These are phyloP conservation scores for Ginglymostoma cirratum DNA, from an alignment of 2,113 vertebrate genomes.

Conservation along the genomic window DNA sequence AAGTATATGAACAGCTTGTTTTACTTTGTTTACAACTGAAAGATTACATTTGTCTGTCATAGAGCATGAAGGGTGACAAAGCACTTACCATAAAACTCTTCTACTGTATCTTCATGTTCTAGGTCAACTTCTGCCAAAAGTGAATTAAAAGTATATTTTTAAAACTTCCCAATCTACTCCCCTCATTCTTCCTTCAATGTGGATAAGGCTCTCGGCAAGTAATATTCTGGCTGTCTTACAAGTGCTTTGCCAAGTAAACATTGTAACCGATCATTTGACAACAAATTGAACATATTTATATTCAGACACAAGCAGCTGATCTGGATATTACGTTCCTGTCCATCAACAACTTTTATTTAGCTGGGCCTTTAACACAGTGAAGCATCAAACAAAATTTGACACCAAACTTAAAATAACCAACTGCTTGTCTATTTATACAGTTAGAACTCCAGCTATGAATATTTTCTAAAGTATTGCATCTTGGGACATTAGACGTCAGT, in stretches of 20 bases:
- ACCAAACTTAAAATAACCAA: not conserved
- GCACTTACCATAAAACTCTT: conserved; percentile 12
- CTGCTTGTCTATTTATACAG: not conserved
- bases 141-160: not conserved
- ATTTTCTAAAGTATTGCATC: not conserved
- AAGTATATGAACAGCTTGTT: not conserved
- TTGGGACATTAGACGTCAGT: not conserved
- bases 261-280: not conserved
- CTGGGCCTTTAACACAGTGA: not conserved
- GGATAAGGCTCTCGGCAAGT: not conserved
- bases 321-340: not conserved
- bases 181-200: not conserved
- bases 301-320: not conserved
- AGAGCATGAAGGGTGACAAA: not conserved
- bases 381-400: not conserved
- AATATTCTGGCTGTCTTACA: not conserved
- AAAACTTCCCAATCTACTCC: not conserved
- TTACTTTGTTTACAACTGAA: not conserved
- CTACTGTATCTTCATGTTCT: not conserved
- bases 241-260: not conserved
- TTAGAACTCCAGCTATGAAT: not conserved
- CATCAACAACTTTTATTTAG: not conserved
- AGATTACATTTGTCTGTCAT: not conserved
- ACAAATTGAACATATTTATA: not conserved
- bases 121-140: not conserved